Base-by-base conservation (phyloP, 2,888 invertebrate species). In the Toxonevra muliebris region DNA sequence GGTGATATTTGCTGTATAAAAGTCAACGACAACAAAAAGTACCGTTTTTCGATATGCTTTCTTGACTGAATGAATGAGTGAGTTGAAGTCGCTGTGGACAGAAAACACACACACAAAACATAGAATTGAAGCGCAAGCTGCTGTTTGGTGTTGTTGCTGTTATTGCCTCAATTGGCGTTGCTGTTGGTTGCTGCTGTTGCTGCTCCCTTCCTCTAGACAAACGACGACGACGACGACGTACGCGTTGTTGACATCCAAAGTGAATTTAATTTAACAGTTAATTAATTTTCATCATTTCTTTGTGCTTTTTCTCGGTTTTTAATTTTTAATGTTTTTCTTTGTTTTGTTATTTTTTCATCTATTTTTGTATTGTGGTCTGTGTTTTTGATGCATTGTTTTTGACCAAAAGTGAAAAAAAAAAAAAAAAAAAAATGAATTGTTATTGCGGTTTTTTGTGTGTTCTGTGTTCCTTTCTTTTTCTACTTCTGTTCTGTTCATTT, bases 261-360 rank as follows among this genome's bases (percentile, higher is more conserved):
- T 73, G 72, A 74, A 78, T 80, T 80, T 76, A 74, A 79, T 79
- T 81, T 75, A 70, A 74, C 74, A 76, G 76, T 76, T 81, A 81
- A 81, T 81, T 79, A 77, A 78, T 77, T 78, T 78, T 79, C 68
- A 52, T 69, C 68, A 60, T 65, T 72, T 63, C 58, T 69, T 69
- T 65, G 50, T 57, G 41, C 45, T 57, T 17, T 50, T 53, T 63
- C 3, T n/a, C 19, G 8, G 13, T 45, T 63, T 52, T 53, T 20
- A 40, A 15, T 68, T 57, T 42, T 43, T n/a, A 42, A 42, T 15
- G 13, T 12, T 45, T 62, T 42, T 54, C 17, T 13, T 61, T n/a
- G 50, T 58, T 61, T 48, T 69, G 52, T 41, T 19, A 40, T 65
- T 52, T 12, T 54, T 41, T 40, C 52, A 43, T 53, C 45, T 42